Conservation (phyloP, 2,888 invertebrate species). For the Chelonus formosanus region DNA sequence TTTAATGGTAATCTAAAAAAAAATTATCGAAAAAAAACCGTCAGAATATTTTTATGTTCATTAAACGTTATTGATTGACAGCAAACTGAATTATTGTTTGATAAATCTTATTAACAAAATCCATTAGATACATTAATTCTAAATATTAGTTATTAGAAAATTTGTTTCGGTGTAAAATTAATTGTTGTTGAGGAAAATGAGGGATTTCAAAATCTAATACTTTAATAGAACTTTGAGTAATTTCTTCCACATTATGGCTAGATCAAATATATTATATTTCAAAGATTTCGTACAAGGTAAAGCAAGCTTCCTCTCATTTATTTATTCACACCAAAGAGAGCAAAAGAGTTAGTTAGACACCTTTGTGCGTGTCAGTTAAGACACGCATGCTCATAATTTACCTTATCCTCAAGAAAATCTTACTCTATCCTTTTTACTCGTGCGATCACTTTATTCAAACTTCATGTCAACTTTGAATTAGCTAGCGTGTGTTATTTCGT, state of each 20-base stretch:
- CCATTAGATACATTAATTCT: no score
- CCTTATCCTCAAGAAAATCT: conserved; percentile 2
- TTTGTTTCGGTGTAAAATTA: no score
- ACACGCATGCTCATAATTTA: conserved; percentile 4
- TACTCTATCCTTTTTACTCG: conserved; percentile 5
- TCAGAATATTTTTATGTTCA: no score
- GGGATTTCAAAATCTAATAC: no score
- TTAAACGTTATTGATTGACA: no score
- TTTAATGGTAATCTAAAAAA: no score
- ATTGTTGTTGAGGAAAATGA: no score
- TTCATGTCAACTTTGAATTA: conserved; percentile 45
- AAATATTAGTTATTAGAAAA: no score
- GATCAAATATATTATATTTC: conserved; percentile 8
- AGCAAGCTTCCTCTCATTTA: conserved; percentile 14
- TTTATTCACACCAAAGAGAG: background rate
- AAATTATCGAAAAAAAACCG: no score
- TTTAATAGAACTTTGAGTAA: conserved; percentile 10
- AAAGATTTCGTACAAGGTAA: conserved; percentile 16
- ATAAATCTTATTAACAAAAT: no score
- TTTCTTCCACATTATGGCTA: background rate
- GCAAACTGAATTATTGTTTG: no score
- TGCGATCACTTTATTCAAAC: background rate
- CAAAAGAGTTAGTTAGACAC: background rate
- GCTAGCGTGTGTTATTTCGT: conserved; percentile 46
- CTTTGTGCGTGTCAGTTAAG: conserved; percentile 8